Evolutionary conservation across 2,888 invertebrate species (phyloP), one percentile per base, ranked within the genome.

Genomic region (Caenorhabditis wallacei): DNA sequence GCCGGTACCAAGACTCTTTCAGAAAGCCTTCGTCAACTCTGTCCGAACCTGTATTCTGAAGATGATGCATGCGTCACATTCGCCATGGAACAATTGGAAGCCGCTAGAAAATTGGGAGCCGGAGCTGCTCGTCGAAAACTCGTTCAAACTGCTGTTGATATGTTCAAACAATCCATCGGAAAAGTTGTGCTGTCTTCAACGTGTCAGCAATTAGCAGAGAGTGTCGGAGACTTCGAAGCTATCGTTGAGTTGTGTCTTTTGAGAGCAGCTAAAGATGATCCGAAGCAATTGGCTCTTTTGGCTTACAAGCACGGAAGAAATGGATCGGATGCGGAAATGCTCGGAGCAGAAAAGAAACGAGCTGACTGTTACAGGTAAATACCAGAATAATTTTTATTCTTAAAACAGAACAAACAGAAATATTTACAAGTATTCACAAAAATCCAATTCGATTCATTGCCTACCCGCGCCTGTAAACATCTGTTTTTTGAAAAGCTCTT

Each of bases 1-100:
- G 97, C 98, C 0, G 96, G 96, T 0, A 96, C 97, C 1, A 96
- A 96, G 92, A 95, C 96, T 0, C 96, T 99, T 83, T 97, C 96
- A 81, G 94, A 94, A 26, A 95, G 95, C 91, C 93, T 99, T 71
- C 94, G 97, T 59, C 95, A 96, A 89, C 94, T 96, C 1, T 99
- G 98, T 91, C 98, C 99, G 0, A 95, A 95, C 88, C 94, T 99
- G 30, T 99, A 88, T 40, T 88, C 88, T 1, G 84, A 85, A 80
- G 86, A 88, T 26, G 89, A 88, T 37, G 88, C 88, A 0, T 86
- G 87, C 56, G 86, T 88, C 13, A 88, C 88, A 13, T 80, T 80
- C 20, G 88, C 85, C 10, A 86, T 87, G 82, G 88, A 88, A 57
- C 84, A 87, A 63, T 76, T 91, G 5, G 82, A 88, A 51, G 68